These are phyloP conservation scores for Callipepla squamata DNA, from an alignment of 2,113 vertebrate genomes.

Conservation along the genomic window DNA sequence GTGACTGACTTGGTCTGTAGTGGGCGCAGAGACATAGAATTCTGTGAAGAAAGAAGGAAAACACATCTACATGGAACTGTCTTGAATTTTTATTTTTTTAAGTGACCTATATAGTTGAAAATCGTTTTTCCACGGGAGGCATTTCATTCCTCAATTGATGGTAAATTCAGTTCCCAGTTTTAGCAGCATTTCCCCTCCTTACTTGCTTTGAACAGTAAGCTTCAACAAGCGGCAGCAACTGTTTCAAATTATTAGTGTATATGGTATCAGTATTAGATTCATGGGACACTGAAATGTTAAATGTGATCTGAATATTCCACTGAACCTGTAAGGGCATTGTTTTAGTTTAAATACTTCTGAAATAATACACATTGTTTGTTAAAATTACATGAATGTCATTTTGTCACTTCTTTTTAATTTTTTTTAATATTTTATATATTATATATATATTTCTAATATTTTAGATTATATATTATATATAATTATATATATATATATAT, in stretches of 20 bases:
- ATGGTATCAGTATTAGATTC: neutral
- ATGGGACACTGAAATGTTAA: neutral
- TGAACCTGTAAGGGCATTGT: neutral
- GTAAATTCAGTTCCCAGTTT: conserved; percentile 14
- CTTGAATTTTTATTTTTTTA: neutral
- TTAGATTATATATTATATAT: neutral
- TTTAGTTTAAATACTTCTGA: neutral
- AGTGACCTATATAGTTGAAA: neutral
- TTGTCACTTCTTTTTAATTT: neutral
- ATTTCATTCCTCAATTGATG: neutral
- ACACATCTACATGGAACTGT: neutral
- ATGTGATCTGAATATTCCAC: neutral
- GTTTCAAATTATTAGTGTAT: neutral
- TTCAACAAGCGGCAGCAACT: neutral
- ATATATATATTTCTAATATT: neutral
- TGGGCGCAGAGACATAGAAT: neutral
- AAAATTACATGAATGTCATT: neutral
- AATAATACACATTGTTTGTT: neutral
- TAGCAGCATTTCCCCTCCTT: neutral
- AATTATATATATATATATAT: neutral
- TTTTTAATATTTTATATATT: too few species aligned
- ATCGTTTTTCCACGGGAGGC: neutral
- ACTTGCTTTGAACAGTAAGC: neutral
- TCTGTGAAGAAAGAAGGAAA: neutral
- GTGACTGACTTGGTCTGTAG: neutral